These are phyloP conservation scores for Egretta garzetta DNA, from an alignment of 2,113 vertebrate genomes.

Conservation along the genomic window DNA sequence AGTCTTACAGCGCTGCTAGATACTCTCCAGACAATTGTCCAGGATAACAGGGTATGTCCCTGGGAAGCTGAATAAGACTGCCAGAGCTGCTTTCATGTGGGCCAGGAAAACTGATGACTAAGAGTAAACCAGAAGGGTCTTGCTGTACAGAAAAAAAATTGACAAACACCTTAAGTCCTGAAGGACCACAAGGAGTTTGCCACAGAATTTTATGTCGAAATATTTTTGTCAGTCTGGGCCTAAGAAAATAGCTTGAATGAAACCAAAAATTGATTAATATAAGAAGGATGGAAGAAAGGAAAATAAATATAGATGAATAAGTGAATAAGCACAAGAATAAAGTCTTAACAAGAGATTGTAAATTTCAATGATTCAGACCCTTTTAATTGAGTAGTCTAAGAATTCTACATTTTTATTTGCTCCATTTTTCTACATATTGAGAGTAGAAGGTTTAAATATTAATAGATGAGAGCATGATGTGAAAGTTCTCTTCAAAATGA, in stretches of 20 bases:
- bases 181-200: neutral
- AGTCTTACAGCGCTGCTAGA: neutral
- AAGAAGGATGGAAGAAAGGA: neutral
- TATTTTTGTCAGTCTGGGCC: neutral
- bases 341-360: neutral
- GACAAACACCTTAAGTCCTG: neutral
- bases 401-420: neutral
- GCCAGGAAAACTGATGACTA: neutral
- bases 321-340: neutral
- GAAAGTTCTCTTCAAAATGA: neutral
- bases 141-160: neutral
- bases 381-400: neutral
- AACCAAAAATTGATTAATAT: neutral
- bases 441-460: neutral
- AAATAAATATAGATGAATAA: neutral
- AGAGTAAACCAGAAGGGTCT: neutral
- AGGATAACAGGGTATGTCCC: neutral
- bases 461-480: neutral
- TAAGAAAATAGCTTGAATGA: neutral
- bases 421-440: neutral
- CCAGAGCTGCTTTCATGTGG: neutral
- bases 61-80: neutral
- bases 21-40: neutral
- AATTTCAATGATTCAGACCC: neutral
- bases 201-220: neutral